These are phyloP conservation scores for Caenorhabditis sp. DNA, from an alignment of 2,888 invertebrate genomes.

Conservation along the genomic window DNA sequence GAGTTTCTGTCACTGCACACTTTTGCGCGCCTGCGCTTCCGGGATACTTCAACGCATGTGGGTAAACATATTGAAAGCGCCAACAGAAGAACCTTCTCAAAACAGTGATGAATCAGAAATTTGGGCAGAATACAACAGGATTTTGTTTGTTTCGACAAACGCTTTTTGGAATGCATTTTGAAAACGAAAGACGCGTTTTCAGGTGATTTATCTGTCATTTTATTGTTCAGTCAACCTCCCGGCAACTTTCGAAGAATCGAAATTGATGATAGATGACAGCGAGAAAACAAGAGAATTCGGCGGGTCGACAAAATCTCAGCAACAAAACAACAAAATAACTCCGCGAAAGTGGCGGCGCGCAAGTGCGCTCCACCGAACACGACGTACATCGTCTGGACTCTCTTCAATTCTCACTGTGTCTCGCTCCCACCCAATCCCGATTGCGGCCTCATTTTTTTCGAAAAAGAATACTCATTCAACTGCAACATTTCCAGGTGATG, in stretches of 20 bases:
- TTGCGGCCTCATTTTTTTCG: too few relatives aligned
- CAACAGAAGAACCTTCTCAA: constrained; percentile 1
- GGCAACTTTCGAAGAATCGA: constrained; percentile 4
- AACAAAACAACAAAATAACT: constrained; percentile 7
- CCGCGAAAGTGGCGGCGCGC: background rate
- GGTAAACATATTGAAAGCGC: background rate
- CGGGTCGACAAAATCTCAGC: constrained; percentile 3
- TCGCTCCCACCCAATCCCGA: too few relatives aligned
- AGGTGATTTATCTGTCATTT: constrained; percentile 24
- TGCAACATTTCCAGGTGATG: constrained; percentile 19
- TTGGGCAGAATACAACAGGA: too few relatives aligned
- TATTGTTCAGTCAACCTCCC: constrained; percentile 1
- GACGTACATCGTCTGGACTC: constrained; percentile 11
- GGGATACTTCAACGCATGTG: constrained; percentile 2
- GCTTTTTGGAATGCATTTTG: background rate
- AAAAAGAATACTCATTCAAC: too few relatives aligned
- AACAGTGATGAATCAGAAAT: constrained; percentile 13
- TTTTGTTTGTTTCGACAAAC: too few relatives aligned
- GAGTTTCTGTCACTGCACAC: background rate
- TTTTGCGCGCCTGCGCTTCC: background rate
- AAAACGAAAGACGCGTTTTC: background rate
- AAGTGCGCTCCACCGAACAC: constrained; percentile 17
- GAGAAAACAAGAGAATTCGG: background rate
- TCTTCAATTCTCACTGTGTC: background rate
- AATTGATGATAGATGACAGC: background rate